Evolutionary conservation across 2,888 invertebrate species (phyloP), one percentile per base, ranked within the genome.

Genomic region (Sarcophaga rosellei): DNA sequence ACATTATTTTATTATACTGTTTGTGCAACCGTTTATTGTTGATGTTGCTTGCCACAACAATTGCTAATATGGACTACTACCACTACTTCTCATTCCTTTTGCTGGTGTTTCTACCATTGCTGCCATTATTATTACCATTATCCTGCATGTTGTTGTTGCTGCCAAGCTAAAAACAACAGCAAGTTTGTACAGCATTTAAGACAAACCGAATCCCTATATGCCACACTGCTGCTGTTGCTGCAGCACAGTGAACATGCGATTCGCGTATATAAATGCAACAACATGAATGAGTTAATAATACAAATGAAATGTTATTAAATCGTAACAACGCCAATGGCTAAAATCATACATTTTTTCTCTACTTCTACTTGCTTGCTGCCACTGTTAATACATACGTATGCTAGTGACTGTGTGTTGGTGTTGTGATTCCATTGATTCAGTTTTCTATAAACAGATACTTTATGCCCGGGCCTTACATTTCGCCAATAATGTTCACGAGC

Each of bases 1-100:
- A 87, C 87, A 87, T 85, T 88, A 88, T 80, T 81, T 81, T 81
- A 81, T 82, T 85, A 65, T 77, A 44, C 81, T 80, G 65, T 70
- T 81, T 72, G 73, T 80, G 69, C 74, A 86, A 66, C 62, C 83
- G 61, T 80, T 77, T 72, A 82, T 82, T 82, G 79, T 65, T 86
- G 82, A 1, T 45, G 3, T 23, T 68, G 25, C 15, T 23, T 65
- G 35, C 63, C 61, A 21, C 61, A 62, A 20, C 21, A 35, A 23
- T 11, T 23, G 47, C 57, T 20, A 44, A 35, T 35, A 35, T 8
- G 35, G 35, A 35, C 25, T 2, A 25, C 25, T 25, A 6, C 35
- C 10, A 8, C 8, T 35, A 35, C 35, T 8, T 35, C 10, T 35
- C 35, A 35, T 35, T 35, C 10, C 1, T 8, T 17, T 12, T 53